Evolutionary conservation across 2,888 invertebrate species (phyloP), one percentile per base, ranked within the genome.

Genomic region (Germaria angustata): DNA sequence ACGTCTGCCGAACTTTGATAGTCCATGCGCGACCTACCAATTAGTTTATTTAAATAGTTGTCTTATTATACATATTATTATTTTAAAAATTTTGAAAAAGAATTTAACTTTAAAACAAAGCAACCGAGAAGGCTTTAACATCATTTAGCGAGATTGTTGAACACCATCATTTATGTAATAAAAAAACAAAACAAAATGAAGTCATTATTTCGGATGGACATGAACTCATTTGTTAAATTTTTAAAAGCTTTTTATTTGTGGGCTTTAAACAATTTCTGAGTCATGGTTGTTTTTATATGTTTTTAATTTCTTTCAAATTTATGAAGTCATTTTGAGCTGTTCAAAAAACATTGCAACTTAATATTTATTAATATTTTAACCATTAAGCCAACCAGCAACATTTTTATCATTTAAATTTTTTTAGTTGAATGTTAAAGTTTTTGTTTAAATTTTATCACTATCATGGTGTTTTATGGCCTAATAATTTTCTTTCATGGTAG

Each of bases 391-490:
- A 68, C 9, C 28, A 41, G 28, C 20, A 41, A 46, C 9, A 28
- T 8, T 39, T 9, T 51, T 73, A 51, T 63, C 73, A 44, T 53
- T 53, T 24, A 17, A 53, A 63, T 17, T 63, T 28, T 5, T 28
- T 28, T 34, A 34, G 73, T 44, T 63, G 20, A 53, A 73, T 59
- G 63, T 63, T 63, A 41, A 61, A 20, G 9, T 41, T 36, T 36
- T 49, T 24, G 32, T 36, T 28, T 55, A 20, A 36, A n/a, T n/a
- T n/a, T n/a, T n/a, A n/a, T n/a, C n/a, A n/a, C n/a, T n/a, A n/a
- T n/a, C n/a, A 28, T 28, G 44, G 15, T 57, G 46, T 24, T 82
- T 82, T 79, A 78, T 82, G 79, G 82, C 79, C 82, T 79, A 79
- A 82, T 82, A 75, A 82, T 78, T 81, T 69, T 32, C 34, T 49